Evolutionary conservation across 2,888 invertebrate species (phyloP).

Genomic region (Lumbricus terrestris): DNA sequence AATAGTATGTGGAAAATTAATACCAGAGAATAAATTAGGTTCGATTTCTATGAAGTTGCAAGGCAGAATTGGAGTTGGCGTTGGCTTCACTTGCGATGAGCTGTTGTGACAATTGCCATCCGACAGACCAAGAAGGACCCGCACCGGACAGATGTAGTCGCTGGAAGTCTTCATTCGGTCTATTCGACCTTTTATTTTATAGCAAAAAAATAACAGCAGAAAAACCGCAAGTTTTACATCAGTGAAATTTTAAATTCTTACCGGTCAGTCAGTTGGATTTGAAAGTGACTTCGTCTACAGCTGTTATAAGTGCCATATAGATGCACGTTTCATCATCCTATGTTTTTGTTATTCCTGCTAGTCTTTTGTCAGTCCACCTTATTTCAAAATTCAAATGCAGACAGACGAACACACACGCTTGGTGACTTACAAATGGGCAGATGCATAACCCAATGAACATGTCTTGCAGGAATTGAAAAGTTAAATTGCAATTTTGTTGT

Average conservation of each 20-base stretch:
- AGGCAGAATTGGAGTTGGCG: background rate
- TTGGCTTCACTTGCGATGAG: background rate
- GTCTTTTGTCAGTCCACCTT: background rate
- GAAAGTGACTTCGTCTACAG: background rate
- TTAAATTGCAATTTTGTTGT: background rate
- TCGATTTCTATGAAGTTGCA: slow-evolving; percentile 7
- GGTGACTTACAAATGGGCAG: background rate
- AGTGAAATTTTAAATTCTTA: background rate
- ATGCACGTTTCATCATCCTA: background rate
- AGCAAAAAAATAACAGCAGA: background rate
- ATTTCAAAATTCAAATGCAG: background rate
- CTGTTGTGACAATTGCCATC: background rate
- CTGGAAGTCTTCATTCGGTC: background rate
- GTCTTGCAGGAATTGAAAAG: background rate
- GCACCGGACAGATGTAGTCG: background rate
- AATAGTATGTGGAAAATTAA: too few species aligned
- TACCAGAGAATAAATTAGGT: background rate
- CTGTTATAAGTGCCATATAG: background rate
- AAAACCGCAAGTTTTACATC: background rate
- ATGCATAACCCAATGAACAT: background rate
- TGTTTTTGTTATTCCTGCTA: background rate
- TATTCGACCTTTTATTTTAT: background rate
- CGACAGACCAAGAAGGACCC: background rate
- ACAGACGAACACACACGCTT: background rate
- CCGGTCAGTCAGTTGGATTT: background rate